Base-by-base conservation (phyloP, 2,113 vertebrate species). In the Hippopotamus amphibius region DNA sequence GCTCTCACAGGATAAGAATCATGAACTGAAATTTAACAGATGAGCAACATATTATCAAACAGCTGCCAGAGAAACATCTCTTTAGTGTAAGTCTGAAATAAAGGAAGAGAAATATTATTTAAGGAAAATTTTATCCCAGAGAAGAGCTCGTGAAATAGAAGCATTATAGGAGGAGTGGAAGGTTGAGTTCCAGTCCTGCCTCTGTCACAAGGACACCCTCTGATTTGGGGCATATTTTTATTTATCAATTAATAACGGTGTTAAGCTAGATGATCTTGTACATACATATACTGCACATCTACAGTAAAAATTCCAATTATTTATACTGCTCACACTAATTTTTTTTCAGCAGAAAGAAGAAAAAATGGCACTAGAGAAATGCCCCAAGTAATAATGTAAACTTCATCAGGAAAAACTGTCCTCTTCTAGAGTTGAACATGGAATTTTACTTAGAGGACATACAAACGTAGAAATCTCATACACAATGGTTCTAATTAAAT, bases 401-500 rank as follows among this genome's bases (percentile, higher is more conserved):
- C 28, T 68, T 85, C 28, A 80, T 83, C 22, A 94, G 26, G 61
- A 85, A 85, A 94, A 80, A 69, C 46, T 66, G 2, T 63, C 28
- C 12, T 94, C 55, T 82, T 68, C 15, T 69, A 55, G n/a, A 55
- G 37, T 28, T 61, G n/a, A 88, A 85, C 33, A 28, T 28, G 10
- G 19, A 43, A 41, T 88, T 88, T 96, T 92, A 69, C 71, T 72
- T 77, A 14, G 41, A 82, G 79, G 15, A 89, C 7, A 15, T 66
- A 37, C 7, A 37, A 9, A 69, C 5, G 46, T 15, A 77, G 30
- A 83, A 17, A 50, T 53, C 28, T 94, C 50, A 80, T 79, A 74
- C 5, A 69, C 43, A 61, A 16, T 65, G 24, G 53, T 88, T 94
- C 30, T 93, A 96, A 95, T 92, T 74, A 95, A 95, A 96, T 97